Base-by-base conservation (phyloP, 2,797 vertebrate species). In the Catostomus latipinnis region DNA sequence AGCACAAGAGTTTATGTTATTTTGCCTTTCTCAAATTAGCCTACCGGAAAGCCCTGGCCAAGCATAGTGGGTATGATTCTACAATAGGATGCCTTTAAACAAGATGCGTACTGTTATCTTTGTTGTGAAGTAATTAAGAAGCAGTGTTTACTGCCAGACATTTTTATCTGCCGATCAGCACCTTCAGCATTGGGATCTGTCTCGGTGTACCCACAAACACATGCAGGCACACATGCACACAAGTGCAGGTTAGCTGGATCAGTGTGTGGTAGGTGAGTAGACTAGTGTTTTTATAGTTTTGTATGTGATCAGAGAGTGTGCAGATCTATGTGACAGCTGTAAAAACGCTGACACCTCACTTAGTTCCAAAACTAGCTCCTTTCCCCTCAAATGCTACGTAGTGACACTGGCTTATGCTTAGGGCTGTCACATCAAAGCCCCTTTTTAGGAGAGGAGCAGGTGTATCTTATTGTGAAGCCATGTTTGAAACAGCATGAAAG, bases 391-490 rank as follows among this genome's bases (percentile, higher is more conserved):
- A 84, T 50, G 16, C 58, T 34, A 56, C 81, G 83, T 87, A 85
- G 78, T 88, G 84, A 88, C 71, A 80, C 80, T 78, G 86, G 85
- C 85, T 91, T 85, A 62, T 81, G 88, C 91, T 90, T 87, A 82
- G 87, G 79, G 85, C 87, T 88, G 91, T 91, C 88, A 85, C 90
- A 88, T 93, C 89, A 93, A 91, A 92, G 86, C 83, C 72, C 71
- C 89, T 87, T 85, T 88, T 77, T 83, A 90, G 87, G 88, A 92
- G 87, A 92, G 89, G 91, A 91, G 91, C 89, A 92, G 90, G 89
- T 89, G 89, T 85, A 22, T 82, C 81, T 75, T 88, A 87, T 87
- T 90, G 87, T 90, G 83, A 88, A 87, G 85, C 73, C 8, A 60
- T 71, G 76, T 87, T 87, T 92, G 87, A 92, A 89, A 86, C 70